A percentile compares a stretch with the other conserved stretches of the same genome.
Conservation (phyloP, 2,113 vertebrate species). For the Rana temporaria region DNA sequence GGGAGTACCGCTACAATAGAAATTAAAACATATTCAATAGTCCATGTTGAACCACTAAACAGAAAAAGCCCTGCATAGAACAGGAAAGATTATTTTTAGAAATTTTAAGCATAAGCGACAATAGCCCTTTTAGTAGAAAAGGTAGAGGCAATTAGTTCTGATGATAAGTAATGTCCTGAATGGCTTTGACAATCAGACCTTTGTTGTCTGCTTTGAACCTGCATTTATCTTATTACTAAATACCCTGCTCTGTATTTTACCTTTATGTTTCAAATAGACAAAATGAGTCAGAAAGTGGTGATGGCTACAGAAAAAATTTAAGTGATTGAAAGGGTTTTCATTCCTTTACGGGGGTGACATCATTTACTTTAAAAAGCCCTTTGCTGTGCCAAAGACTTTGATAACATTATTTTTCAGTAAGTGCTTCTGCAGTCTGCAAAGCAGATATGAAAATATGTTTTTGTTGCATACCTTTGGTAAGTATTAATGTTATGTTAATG, state of each 20-base stretch:
- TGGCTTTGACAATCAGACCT: background rate
- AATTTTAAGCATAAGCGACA: background rate
- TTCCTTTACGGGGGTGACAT: constrained; percentile 21
- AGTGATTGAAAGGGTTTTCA: background rate
- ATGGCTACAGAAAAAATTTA: background rate
- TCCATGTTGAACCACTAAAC: background rate
- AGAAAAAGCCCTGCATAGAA: background rate
- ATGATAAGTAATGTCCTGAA: background rate
- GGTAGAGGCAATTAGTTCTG: background rate
- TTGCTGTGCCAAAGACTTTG: background rate
- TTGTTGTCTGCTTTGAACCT: background rate
- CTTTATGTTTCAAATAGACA: constrained; percentile 5
- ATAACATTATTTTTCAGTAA: no score
- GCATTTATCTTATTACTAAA: constrained; percentile 17
- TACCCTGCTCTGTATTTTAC: background rate
- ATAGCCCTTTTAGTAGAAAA: background rate
- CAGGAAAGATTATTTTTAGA: background rate
- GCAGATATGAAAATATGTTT: no score
- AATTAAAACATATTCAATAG: no score
- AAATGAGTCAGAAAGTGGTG: constrained; percentile 27
- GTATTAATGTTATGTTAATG: no score
- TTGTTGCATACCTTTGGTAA: no score
- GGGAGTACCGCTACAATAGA: no score
- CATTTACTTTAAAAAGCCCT: constrained; percentile 1
- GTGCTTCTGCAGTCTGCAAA: no score